Conservation (phyloP, 2,113 vertebrate genomes). For the Tragelaphus imberbis region DNA sequence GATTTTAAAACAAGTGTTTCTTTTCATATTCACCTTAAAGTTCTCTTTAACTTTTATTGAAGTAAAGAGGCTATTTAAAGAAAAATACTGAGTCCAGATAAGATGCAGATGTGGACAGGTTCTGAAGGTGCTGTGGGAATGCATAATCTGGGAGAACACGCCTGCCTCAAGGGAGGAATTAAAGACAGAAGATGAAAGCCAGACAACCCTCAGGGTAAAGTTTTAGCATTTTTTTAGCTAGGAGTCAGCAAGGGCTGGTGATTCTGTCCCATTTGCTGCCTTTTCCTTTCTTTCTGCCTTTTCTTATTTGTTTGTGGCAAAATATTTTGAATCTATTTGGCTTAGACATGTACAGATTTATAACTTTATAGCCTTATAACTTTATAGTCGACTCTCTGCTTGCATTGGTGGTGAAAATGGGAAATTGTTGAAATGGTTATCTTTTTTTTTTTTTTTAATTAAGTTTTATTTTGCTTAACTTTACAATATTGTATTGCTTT, state of each 20-base stretch:
- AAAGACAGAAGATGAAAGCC: neutral
- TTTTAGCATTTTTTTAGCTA: neutral
- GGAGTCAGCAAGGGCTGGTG: neutral
- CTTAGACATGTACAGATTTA: neutral
- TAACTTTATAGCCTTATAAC: neutral
- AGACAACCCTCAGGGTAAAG: neutral
- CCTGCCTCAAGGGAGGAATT: neutral
- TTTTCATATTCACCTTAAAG: neutral
- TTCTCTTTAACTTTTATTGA: neutral
- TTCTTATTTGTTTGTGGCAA: neutral
- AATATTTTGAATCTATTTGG: neutral
- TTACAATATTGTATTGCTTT: no score
- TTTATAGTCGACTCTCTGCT: neutral
- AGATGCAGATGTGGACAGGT: neutral
- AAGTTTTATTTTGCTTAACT: no score
- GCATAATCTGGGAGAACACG: neutral
- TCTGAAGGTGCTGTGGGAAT: neutral
- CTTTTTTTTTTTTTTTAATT: neutral
- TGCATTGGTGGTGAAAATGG: neutral
- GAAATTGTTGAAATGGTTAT: neutral
- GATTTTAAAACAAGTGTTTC: neutral
- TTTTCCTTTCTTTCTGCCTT: neutral
- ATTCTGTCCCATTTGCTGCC: neutral
- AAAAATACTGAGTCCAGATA: neutral
- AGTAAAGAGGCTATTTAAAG: neutral